These are phyloP conservation scores for Acromyrmex charruanus DNA, from an alignment of 1,140 invertebrate genomes.

Conservation along the genomic window DNA sequence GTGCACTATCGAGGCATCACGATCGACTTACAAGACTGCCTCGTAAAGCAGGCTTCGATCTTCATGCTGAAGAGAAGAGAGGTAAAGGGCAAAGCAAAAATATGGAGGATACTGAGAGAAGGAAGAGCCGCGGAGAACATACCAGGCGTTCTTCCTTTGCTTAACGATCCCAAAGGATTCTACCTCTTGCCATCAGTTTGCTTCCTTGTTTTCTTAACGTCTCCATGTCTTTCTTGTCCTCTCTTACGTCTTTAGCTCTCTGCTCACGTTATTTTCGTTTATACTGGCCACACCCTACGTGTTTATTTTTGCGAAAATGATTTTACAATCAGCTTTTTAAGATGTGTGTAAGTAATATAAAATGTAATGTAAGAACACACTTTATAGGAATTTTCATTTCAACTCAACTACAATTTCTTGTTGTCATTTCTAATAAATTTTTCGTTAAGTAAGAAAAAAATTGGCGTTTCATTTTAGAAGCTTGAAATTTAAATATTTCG, in stretches of 20 bases:
- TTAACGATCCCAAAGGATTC: conserved; percentile 27
- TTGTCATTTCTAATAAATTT: too few species aligned
- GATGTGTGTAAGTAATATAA: background rate
- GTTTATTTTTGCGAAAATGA: conserved; percentile 24
- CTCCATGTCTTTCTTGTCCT: background rate
- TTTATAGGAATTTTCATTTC: background rate
- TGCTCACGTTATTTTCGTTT: conserved; percentile 16
- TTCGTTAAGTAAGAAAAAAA: background rate
- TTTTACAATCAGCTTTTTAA: background rate
- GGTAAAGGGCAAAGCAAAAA: conserved; percentile 30
- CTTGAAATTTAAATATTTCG: background rate
- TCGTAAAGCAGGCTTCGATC: conserved; percentile 56
- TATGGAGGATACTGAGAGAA: conserved; percentile 35
- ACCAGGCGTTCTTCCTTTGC: conserved; percentile 6
- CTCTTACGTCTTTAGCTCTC: conserved; percentile 22
- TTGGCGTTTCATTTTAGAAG: background rate
- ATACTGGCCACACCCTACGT: conserved; percentile 7
- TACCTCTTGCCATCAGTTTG: conserved; percentile 3
- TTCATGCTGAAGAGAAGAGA: conserved; percentile 13
- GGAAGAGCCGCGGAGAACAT: conserved; percentile 19
- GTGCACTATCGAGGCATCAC: conserved; percentile 37
- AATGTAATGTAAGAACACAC: background rate
- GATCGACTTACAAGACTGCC: conserved; percentile 48
- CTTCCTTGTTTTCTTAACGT: conserved; percentile 24
- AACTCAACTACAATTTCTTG: background rate